These are phyloP conservation scores for Frankliniella intonsa DNA, from an alignment of 2,888 invertebrate genomes.

Conservation along the genomic window DNA sequence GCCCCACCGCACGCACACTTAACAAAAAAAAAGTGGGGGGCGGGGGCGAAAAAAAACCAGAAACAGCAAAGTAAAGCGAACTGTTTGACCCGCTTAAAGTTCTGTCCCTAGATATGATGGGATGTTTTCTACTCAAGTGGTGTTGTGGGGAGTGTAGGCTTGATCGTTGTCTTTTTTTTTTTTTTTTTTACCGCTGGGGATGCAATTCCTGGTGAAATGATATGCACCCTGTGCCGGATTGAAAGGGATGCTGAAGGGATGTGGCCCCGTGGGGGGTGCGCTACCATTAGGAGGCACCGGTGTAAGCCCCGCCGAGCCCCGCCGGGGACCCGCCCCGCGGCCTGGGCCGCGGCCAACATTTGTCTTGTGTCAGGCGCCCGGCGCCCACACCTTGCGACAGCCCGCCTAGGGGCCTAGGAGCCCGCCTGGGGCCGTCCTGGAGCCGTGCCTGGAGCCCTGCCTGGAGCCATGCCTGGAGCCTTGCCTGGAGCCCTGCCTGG, in stretches of 20 bases:
- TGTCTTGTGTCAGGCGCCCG: background rate
- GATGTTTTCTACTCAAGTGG: too few relatives aligned
- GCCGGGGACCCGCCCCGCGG: background rate
- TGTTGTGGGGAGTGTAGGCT: too few relatives aligned
- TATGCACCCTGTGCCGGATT: background rate
- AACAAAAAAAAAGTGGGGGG: background rate
- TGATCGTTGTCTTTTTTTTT: background rate
- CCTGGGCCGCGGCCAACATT: background rate
- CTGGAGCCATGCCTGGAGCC: too few relatives aligned
- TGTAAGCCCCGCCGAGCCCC: background rate
- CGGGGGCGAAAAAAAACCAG: too few relatives aligned
- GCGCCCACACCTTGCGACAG: background rate
- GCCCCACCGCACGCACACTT: slow-evolving; percentile 2
- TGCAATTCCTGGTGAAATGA: background rate
- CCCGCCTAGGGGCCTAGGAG: background rate
- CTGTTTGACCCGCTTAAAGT: too few relatives aligned
- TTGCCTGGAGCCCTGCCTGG: too few relatives aligned
- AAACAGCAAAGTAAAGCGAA: too few relatives aligned
- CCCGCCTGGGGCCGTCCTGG: background rate
- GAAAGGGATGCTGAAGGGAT: background rate
- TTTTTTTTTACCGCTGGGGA: background rate
- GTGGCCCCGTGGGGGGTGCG: background rate
- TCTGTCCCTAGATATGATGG: too few relatives aligned
- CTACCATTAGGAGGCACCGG: slow-evolving; percentile 6
- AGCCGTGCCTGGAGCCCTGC: too few relatives aligned